These are phyloP conservation scores for Pangasianodon hypophthalmus DNA, from an alignment of 2,113 vertebrate genomes.

Conservation along the genomic window DNA sequence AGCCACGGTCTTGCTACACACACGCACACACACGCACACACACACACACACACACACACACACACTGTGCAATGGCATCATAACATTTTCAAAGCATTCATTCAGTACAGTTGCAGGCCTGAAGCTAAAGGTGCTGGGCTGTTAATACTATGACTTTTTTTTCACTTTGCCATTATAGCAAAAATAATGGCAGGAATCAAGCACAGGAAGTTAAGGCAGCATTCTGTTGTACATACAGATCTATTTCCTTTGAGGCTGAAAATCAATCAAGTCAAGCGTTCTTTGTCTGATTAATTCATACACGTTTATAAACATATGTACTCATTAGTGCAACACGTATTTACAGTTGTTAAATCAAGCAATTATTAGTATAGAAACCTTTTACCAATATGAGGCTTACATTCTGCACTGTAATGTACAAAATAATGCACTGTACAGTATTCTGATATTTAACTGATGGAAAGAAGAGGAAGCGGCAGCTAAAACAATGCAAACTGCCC, in stretches of 20 bases:
- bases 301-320: constrained; percentile 15
- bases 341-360: constrained; percentile 19
- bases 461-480: constrained; percentile 61
- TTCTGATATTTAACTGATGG: constrained; percentile 25
- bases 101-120: constrained; percentile 33
- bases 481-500: constrained; percentile 68
- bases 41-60: not conserved
- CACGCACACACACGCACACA: constrained; percentile 23
- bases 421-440: constrained; percentile 31
- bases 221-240: constrained; percentile 40
- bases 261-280: constrained; percentile 28
- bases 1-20: constrained; percentile 23
- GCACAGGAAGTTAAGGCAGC: constrained; percentile 24
- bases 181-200: constrained; percentile 8
- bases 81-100: constrained; percentile 45
- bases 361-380: not conserved
- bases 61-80: constrained; percentile 19
- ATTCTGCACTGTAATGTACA: constrained; percentile 29
- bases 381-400: not conserved
- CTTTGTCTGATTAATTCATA: constrained; percentile 41
- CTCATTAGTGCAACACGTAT: constrained; percentile 44
- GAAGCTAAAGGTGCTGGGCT: constrained; percentile 26
- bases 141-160: constrained; percentile 22
- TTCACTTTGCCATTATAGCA: constrained; percentile 4
- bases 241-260: constrained; percentile 19